Base-by-base conservation (phyloP, 2,888 invertebrate genomes). In the Tenthredo notha region DNA sequence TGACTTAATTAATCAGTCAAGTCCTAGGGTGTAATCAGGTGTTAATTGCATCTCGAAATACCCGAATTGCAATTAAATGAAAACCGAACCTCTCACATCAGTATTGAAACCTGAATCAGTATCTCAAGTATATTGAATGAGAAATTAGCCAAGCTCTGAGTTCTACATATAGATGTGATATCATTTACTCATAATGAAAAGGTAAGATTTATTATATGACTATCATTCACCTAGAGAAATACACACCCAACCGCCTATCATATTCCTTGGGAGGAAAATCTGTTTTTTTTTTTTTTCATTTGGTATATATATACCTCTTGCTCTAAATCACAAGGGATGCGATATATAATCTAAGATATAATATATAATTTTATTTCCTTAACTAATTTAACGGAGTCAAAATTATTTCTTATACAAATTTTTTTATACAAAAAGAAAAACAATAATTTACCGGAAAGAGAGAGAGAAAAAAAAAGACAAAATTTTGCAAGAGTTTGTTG, bases 1-100 rank as follows among this genome's bases (percentile, higher is more conserved):
- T 40, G 10, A 74, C n/a, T 74, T 43, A 21, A 74, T 74, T 40
- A 74, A 74, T 43, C 43, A 74, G 72, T 43, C 43, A 21, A 74
- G 43, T 74, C 37, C n/a, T 10, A 21, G 21, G 43, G 37, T 12
- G 43, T 74, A 74, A 74, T 74, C 40, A 70, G 70, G 70, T 70
- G 70, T 37, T 37, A 70, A 33, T 61, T 61, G 25, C 61, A 25
- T 61, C 61, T 61, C 61, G 61, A 25, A 61, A 18, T 70, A 70
- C 18, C 33, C 33, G 37, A 70, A 2, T 70, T 29, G 18, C 21
- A 70, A 70, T 70, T 37, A 37, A 70, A 37, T 37, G 18, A 70
- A 37, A 70, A 33, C 70, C 70, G 33, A 43, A n/a, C 72, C 2
- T 43, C 5, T 18, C n/a, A n/a, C n/a, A 33, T 2, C 67, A 37